These are phyloP conservation scores for Noctua comes DNA, from an alignment of 2,888 invertebrate genomes.

Conservation along the genomic window DNA sequence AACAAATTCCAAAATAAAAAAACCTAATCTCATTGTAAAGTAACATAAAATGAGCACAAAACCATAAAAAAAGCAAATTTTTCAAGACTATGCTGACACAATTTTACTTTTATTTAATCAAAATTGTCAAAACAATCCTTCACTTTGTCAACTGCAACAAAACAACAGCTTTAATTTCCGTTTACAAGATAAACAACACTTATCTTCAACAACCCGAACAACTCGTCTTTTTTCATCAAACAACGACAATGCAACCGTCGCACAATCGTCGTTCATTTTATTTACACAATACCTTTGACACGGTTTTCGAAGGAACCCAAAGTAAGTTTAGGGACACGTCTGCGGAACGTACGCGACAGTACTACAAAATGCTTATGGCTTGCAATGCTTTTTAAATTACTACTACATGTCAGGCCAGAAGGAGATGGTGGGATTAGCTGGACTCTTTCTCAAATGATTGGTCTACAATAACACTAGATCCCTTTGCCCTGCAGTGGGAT, in stretches of 20 bases:
- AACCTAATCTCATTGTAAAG: too few relatives aligned
- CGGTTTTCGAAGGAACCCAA: conserved; percentile 25
- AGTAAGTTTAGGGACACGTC: conserved; percentile 9
- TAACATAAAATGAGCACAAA: not conserved
- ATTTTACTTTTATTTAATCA: not conserved
- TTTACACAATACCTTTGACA: conserved; percentile 35
- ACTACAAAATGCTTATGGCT: not conserved
- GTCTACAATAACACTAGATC: not conserved
- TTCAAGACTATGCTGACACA: not conserved
- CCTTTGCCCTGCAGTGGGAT: too few relatives aligned
- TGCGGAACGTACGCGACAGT: not conserved
- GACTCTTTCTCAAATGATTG: too few relatives aligned
- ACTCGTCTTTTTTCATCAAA: not conserved
- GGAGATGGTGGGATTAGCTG: too few relatives aligned
- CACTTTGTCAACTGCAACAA: not conserved
- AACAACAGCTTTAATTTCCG: not conserved
- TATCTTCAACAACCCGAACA: not conserved
- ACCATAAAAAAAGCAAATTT: not conserved
- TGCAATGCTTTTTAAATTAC: not conserved
- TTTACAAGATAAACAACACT: not conserved
- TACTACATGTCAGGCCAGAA: too few relatives aligned
- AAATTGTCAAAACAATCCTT: not conserved
- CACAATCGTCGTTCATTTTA: conserved; percentile 8
- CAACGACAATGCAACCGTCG: conserved; percentile 15
- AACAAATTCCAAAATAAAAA: too few relatives aligned